Base-by-base conservation (phyloP, 2,888 invertebrate genomes). In the Bellardia pandia region DNA sequence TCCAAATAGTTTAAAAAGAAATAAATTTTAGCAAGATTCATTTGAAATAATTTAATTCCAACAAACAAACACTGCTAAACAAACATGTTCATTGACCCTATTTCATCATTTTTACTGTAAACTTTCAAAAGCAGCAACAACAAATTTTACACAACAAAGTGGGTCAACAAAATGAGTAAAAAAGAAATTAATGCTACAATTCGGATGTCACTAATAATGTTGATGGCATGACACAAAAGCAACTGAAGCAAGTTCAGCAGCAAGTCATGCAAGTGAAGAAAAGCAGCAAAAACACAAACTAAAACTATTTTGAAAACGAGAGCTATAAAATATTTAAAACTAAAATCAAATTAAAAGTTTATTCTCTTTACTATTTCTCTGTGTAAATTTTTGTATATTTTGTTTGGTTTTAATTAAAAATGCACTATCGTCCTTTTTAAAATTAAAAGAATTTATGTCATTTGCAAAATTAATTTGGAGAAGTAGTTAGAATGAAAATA, bases 361-460 rank as follows among this genome's bases (percentile, higher is more conserved):
- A 64, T 80, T 64, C 71, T 13, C 9, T 37, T 58, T 51, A n/a
- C 4, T 69, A 48, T 14, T 23, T 23, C 16, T 40, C 14, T 53
- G 14, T 62, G n/a, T 23, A 23, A n/a, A 0, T 62, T 42, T 33
- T n/a, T 30, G 48, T n/a, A 33, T 9, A 30, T 48, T 14, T 48
- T 51, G 5, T 53, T 72, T 62, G 51, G 48, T 71, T 80, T 80
- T 72, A 80, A 80, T 80, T 80, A 64, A 79, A 80, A 64, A 48
- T 60, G 60, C 37, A 33, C 14, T 60, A 58, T 58, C 30, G 11
- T 30, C 33, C 11, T 30, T 13, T 6, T 5, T 62, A 42, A 45
- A 7, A 13, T 5, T 13, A 58, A 45, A 16, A 11, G 5, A 45
- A n/a, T 60, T 74, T 23, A 56, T 72, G 71, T 23, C 53, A 37